Evolutionary conservation across 30 jellyfish, hydroid and myxozoan species (phyloP), one percentile per base, ranked within the genome.

Genomic region (Morbakka virulenta): DNA sequence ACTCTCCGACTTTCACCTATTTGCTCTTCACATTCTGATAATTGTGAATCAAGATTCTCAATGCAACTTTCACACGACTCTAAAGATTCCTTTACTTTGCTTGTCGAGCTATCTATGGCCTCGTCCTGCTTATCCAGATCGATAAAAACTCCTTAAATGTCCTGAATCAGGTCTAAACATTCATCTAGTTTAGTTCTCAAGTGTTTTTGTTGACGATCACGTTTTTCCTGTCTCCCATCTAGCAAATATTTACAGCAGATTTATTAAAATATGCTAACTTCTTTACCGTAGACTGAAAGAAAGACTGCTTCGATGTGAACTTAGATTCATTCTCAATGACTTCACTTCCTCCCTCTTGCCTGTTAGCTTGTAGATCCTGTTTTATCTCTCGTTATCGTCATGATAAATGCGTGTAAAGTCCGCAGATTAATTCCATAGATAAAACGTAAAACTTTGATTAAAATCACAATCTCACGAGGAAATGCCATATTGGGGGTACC

Each of bases 401-500:
- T 79, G 66, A 79, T 48, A 22, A 14, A 31, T 28, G n/a, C n/a
- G n/a, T n/a, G n/a, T n/a, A n/a, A 41, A 32, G 62, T 0, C 21
- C 63, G 23, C 77, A 65, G 63, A 65, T 65, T 65, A 23, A 29
- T 65, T 48, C 62, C 73, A 31, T 61, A n/a, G n/a, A n/a, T n/a
- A 41, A 41, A 41, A 72, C 77, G 52, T 4, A 26, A 69, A 76
- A 6, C 34, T 20, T 25, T 0, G 4, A 21, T 22, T 28, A 67
- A 50, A 67, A 64, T 64, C 21, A 27, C 72, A 1, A 20, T 65
- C 77, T n/a, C 77, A 1, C 6, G 4, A 12, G 64, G n/a, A 27
- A 41, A 32, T 50, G 71, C 52, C 84, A 79, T 82, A 67, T 79
- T 76, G 63, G 89, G 33, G 89, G 92, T 80, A 85, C 92, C 92